Base-by-base conservation (phyloP, 2,888 invertebrate genomes). In the Hedya salicella region DNA sequence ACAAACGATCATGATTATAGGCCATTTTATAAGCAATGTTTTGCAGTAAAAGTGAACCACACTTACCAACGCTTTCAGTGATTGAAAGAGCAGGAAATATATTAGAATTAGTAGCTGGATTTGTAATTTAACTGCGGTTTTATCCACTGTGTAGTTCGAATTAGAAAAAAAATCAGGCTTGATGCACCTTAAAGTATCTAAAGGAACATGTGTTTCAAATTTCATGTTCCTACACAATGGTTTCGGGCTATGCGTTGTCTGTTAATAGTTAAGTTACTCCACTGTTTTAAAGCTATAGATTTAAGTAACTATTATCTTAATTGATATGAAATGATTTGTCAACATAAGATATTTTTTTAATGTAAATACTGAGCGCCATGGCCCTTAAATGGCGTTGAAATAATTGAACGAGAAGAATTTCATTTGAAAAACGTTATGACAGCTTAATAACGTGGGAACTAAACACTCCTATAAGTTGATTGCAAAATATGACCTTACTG, bases 381-480 rank as follows among this genome's bases (percentile, higher is more conserved):
- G 16, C 14, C 56, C 42, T 13, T 30, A 56, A 16, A 56, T 30
- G 30, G 42, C 16, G 44, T 56, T 4, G 30, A 56, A 56, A 30
- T 56, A 1, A 44, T 56, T 56, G 56, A 42, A 44, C 25, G 44
- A 44, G 44, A 30, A 40, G 56, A 56, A 56, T 56, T 56, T 30
- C 16, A 42, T 56, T 13, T 2, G 2, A 56, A 56, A 56, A 56
- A 56, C 42, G 14, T 30, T 16, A 17, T 32, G 42, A 44, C 30
- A 56, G 44, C 44, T 56, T 56, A 13, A 56, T 56, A 44, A 44
- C 44, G 42, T 56, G 56, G 44, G 56, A 56, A 56, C 16, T 14
- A 19, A 21, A 19, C 21, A 4, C 14, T n/a, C 13, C 2, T 19
- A n/a, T 4, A 19, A 14, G 56, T 42, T 56, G 6, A 44, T 56